Evolutionary conservation across 2,797 vertebrate genomes (phyloP), one percentile per base, ranked within the genome.

Genomic region (Tolypeutes matacus): DNA sequence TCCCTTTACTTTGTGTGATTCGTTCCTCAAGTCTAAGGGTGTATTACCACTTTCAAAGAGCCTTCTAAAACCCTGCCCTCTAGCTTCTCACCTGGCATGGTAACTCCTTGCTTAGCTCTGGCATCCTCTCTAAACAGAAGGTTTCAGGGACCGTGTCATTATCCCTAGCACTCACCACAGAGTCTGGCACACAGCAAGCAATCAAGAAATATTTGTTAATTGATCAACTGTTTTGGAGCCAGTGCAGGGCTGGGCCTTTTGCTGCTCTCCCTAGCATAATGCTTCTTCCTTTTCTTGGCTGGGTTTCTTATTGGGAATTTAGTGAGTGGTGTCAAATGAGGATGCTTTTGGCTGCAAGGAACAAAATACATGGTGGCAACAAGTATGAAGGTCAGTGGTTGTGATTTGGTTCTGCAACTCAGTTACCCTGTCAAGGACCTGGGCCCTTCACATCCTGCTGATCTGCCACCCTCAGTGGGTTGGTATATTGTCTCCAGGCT

Each of bases 121-220:
- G 84, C 15, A 72, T 12, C 7, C 31, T 80, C 15, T 60, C 53
- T 64, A n/a, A 73, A 29, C 62, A 3, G 51, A 89, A 46, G 70
- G 5, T 14, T 27, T 51, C 78, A 0, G 0, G 1, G 20, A 49
- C 34, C 13, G 13, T 46, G 53, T 23, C 7, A 0, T 51, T 46
- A 56, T n/a, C 51, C 46, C 27, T 73, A 67, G 56, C 23, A 42
- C 42, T 73, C 56, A 72, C 39, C 51, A n/a, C 51, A 84, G n/a
- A 85, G 72, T 42, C 84, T 64, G 62, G 72, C 84, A 29, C 21
- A 7, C 2, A 69, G 75, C n/a, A 81, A 46, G 13, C 7, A 13
- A 10, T 64, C 76, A 34, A 36, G 83, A 88, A 86, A 51, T 58
- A 36, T 8, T 27, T 23, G 34, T 78, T 67, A 67, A 81, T 13